Base-by-base conservation (phyloP, 2,113 vertebrate species). In the Lagopus muta region DNA sequence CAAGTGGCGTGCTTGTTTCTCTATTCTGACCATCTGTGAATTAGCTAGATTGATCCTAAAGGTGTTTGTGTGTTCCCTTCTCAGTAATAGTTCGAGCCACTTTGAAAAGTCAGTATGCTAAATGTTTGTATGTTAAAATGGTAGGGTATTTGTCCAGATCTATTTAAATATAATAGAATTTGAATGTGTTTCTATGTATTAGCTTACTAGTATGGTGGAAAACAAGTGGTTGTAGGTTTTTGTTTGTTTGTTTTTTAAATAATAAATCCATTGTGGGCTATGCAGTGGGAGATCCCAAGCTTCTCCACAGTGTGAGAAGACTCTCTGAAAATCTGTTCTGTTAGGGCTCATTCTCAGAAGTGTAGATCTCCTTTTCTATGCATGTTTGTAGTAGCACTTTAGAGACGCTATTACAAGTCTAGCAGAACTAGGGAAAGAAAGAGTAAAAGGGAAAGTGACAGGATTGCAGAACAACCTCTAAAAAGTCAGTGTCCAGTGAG, bases 1-100 rank as follows among this genome's bases (percentile, higher is more conserved):
- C 62, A 90, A 93, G 10, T 85, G 77, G 25, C 45, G 21, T 55
- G 28, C 78, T 83, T 24, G 17, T 83, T 87, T 91, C 65, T 87
- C 13, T 77, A 10, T 11, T 47, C 50, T 60, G 64, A 64, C 50
- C 57, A 27, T 77, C 78, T 84, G 10, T 38, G 62, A 70, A 78
- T 72, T 43, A 82, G n/a, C 74, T 66, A 80, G 24, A 67, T 88
- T 65, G 47, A 48, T 95, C 54, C 6, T 88, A 18, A 27, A 9
- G 32, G 18, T 40, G n/a, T 79, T 87, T 43, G 34, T 78, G 40
- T 38, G 8, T 65, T 76, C 27, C 34, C 21, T 80, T 88, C 78
- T 70, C 30, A 62, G 50, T 70, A 62, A 32, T 10, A 60, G 30
- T 65, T 80, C 19, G 54, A 36, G 8, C 28, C 8, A 71, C 30